These are phyloP conservation scores for Allygus modestus DNA, from an alignment of 2,888 invertebrate species.

Conservation along the genomic window DNA sequence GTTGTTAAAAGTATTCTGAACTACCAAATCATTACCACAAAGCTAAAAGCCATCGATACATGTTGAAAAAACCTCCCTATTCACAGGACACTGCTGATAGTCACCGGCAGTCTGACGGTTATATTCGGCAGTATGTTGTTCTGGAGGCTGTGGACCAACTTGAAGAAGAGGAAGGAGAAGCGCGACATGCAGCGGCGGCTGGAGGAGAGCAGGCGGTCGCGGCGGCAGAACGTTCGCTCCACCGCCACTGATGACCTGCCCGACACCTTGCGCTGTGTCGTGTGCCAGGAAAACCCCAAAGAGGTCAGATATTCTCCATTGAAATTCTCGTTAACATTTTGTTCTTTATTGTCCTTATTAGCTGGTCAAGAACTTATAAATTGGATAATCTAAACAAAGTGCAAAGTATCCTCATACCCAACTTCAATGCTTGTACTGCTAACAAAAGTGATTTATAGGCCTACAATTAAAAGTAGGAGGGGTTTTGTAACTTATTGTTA, in stretches of 20 bases:
- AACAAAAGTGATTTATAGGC: no score
- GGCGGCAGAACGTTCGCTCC: conserved; percentile 80
- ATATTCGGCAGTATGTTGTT: conserved; percentile 76
- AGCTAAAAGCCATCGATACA: no score
- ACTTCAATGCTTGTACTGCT: no score
- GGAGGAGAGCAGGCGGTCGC: conserved; percentile 81
- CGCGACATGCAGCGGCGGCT: conserved; percentile 76
- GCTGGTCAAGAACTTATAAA: no score
- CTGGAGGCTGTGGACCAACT: conserved; percentile 76
- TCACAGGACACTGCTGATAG: conserved; percentile 76
- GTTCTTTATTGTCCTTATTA: no score
- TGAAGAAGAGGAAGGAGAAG: conserved; percentile 79
- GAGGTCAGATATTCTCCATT: conserved; percentile 77
- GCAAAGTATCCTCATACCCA: no score
- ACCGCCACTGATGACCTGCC: conserved; percentile 73
- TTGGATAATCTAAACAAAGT: no score
- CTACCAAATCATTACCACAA: no score
- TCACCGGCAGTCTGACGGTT: conserved; percentile 79
- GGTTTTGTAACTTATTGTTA: no score
- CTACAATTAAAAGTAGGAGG: no score
- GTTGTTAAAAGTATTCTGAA: no score
- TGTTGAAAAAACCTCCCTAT: not conserved
- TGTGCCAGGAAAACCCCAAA: conserved; percentile 91
- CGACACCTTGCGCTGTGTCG: conserved; percentile 80
- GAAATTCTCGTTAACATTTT: conserved; percentile 76